Evolutionary conservation across 2,888 invertebrate species (phyloP), one percentile per base, ranked within the genome.

Genomic region (Synergus laeviventris): DNA sequence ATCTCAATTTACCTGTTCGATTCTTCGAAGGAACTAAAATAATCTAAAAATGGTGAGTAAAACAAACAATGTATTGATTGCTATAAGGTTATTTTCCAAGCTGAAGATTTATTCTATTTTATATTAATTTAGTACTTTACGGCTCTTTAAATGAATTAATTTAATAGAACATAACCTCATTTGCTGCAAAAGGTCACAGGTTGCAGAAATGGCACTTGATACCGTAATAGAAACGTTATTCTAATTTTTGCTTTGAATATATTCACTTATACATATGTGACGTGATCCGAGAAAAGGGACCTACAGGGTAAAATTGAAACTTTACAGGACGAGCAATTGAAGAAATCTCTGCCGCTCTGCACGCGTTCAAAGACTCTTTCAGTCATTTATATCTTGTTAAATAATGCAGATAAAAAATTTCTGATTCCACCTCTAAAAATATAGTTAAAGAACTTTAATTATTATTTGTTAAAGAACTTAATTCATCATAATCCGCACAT

Each of bases 41-140:
- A 70, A 16, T 31, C 31, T 16, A 1, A 70, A 45, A 70, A 70
- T 70, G 70, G 70, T 70, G 36, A 70, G 70, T 49, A 14, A 70
- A 49, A 16, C 24, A 9, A 8, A 62, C 62, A 39, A 8, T 38
- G 12, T 21, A 24, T 12, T 24, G 24, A 24, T 59, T 59, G 2
- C 21, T 18, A 14, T 21, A 24, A 21, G 1, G 5, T 12, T 59
- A 18, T 59, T 59, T 59, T 21, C 5, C 0, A 7, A 24, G 24
- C 12, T 24, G 14, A 24, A 24, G 21, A 12, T 56, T 8, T n/a
- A 59, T 24, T 8, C n/a, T 18, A 8, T 9, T 18, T 49, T 54
- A 8, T n/a, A 49, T n/a, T n/a, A 16, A n/a, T n/a, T 49, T 1
- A 0, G n/a, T 0, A 54, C 1, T 18, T 54, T 9, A 18, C 9